phyloP scores from a whole-genome alignment of 2,797 vertebrate species.

The Agapornis canus region DNA sequence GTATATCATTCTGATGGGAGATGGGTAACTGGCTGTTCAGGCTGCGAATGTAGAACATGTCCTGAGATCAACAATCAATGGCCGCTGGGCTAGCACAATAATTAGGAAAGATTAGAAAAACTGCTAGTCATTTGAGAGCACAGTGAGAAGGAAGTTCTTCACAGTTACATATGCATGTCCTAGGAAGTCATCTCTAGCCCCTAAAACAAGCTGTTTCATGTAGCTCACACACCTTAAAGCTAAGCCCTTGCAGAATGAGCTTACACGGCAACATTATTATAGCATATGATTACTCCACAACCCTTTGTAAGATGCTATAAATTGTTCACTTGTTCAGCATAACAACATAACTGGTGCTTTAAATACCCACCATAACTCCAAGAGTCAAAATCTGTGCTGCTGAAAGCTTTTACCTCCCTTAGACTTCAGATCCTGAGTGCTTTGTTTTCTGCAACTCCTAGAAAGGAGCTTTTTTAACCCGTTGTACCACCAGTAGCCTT shows the following conservation, averaged over 20 bases:
- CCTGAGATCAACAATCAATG: neutral
- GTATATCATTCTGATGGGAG: neutral
- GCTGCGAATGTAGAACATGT: neutral
- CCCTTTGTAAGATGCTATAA: neutral
- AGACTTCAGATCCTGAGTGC: neutral
- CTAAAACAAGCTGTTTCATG: neutral
- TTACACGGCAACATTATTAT: neutral
- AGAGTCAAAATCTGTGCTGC: neutral
- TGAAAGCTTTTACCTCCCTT: neutral
- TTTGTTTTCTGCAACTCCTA: neutral
- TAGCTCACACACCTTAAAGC: neutral
- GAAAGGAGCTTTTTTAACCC: neutral
- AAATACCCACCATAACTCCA: neutral
- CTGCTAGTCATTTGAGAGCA: neutral
- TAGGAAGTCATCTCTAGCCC: neutral
- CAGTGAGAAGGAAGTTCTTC: neutral
- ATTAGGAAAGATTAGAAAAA: neutral
- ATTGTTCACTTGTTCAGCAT: neutral
- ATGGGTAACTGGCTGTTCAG: neutral
- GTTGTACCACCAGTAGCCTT: neutral
- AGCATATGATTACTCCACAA: neutral
- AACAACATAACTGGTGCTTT: neutral
- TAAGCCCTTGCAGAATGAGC: neutral
- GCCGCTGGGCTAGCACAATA: neutral
- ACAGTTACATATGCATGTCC: neutral